Conservation (phyloP, 1,140 invertebrate genomes). For the Sesamia nonagrioides region DNA sequence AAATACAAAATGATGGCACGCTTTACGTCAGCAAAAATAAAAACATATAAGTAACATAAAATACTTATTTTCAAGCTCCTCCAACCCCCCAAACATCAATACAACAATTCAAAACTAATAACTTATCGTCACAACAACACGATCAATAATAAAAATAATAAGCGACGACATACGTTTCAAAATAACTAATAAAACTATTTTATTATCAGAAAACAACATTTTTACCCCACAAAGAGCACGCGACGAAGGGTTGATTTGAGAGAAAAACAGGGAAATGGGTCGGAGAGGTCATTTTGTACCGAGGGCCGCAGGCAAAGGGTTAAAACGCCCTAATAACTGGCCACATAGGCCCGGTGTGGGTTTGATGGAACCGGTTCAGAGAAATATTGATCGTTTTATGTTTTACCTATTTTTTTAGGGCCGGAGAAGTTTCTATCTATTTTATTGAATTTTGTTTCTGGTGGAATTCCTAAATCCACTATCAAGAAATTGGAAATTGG, state of each 20-base stretch:
- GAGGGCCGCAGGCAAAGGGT: slow-evolving; percentile 68
- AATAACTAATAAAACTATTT: slow-evolving; percentile 71
- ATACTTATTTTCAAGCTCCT: background rate
- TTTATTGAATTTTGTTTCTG: background rate
- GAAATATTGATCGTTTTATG: slow-evolving; percentile 18
- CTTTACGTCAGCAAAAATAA: too few species aligned
- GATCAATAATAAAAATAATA: slow-evolving; percentile 61
- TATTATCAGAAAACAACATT: slow-evolving; percentile 71
- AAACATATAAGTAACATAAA: background rate
- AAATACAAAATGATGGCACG: background rate
- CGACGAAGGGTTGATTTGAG: slow-evolving; percentile 67
- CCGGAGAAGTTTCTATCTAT: background rate
- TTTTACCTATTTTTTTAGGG: background rate
- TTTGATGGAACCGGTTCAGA: slow-evolving; percentile 31
- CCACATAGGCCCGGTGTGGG: slow-evolving; percentile 47
- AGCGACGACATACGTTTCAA: slow-evolving; percentile 64
- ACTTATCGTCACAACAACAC: slow-evolving; percentile 62
- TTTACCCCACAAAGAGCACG: slow-evolving; percentile 68
- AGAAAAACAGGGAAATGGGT: slow-evolving; percentile 70
- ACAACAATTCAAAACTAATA: slow-evolving; percentile 61
- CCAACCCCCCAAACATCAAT: slow-evolving; percentile 44
- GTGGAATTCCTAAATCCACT: too few species aligned
- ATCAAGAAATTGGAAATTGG: too few species aligned
- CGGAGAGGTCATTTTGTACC: slow-evolving; percentile 66
- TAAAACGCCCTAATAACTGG: slow-evolving; percentile 76